A percentile compares a stretch with the other conserved stretches of the same genome.
phyloP scores from a whole-genome alignment of 2,888 invertebrate species.

The Phania funesta region DNA sequence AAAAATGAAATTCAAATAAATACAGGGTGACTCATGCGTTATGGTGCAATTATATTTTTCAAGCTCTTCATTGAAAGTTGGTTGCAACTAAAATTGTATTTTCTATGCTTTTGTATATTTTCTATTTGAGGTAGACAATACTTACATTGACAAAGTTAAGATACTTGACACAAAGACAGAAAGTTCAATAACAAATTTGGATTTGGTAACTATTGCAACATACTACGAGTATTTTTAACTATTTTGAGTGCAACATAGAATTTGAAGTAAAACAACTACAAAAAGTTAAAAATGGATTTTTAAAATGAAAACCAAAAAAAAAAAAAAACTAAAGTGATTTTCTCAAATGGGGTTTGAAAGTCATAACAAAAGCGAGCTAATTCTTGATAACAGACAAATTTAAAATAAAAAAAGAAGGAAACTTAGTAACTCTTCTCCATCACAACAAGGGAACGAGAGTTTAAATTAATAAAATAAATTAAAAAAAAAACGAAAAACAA shows the following conservation, averaged over 20 bases:
- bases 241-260: slow-evolving; percentile 53
- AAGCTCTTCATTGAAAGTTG: slow-evolving; percentile 73
- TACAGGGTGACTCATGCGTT: slow-evolving; percentile 80
- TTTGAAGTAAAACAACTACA: slow-evolving; percentile 48
- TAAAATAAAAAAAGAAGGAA: background rate
- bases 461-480: no score
- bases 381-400: slow-evolving; percentile 2
- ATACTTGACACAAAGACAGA: slow-evolving; percentile 49
- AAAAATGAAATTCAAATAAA: slow-evolving; percentile 36
- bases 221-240: slow-evolving; percentile 12
- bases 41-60: slow-evolving; percentile 81
- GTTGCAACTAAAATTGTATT: slow-evolving; percentile 6
- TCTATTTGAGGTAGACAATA: slow-evolving; percentile 15
- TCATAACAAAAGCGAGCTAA: slow-evolving; percentile 43
- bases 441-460: slow-evolving; percentile 4
- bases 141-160: slow-evolving; percentile 48
- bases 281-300: slow-evolving; percentile 17
- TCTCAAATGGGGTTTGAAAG: slow-evolving; percentile 15
- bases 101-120: background rate
- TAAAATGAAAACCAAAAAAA: slow-evolving; percentile 19
- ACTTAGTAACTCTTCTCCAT: background rate
- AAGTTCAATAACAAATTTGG: slow-evolving; percentile 43
- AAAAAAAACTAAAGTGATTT: slow-evolving; percentile 26
- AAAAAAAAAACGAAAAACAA: background rate
- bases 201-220: slow-evolving; percentile 29